A percentile compares a stretch with the other conserved stretches of the same genome.
phyloP scores from a whole-genome alignment of 2,888 invertebrate genomes.

The Eilema griseolum region DNA sequence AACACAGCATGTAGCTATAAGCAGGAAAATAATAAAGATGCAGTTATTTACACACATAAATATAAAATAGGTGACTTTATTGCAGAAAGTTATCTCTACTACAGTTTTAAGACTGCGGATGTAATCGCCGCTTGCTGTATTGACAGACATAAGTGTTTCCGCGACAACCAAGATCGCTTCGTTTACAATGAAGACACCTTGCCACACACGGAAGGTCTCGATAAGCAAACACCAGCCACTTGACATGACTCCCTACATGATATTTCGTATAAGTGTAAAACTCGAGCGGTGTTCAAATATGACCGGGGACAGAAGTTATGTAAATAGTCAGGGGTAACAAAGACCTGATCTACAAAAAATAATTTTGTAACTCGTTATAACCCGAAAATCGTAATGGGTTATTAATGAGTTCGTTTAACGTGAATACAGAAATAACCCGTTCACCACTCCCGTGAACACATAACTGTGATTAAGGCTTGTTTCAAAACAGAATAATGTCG shows the following conservation, averaged over 20 bases:
- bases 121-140: not conserved
- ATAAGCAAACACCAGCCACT: constrained; percentile 5
- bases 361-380: too few relatives aligned
- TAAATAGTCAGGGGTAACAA: not conserved
- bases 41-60: not conserved
- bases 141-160: constrained; percentile 3
- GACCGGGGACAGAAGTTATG: not conserved
- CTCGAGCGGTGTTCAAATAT: not conserved
- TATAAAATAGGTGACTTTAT: not conserved
- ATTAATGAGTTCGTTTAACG: too few relatives aligned
- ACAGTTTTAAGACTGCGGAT: not conserved
- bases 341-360: not conserved
- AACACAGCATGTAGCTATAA: not conserved
- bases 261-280: not conserved
- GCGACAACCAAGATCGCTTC: not conserved
- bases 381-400: too few relatives aligned
- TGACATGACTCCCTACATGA: not conserved
- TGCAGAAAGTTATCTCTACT: not conserved
- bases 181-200: not conserved
- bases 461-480: not conserved
- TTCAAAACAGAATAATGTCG: not conserved
- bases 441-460: not conserved
- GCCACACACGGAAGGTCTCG: not conserved
- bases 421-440: not conserved
- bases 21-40: not conserved